Percentiles rank a stretch among this genome's conserved stretches.
These are phyloP conservation scores for Fregetta grallaria DNA, from an alignment of 2,113 vertebrate species.

Conservation along the genomic window DNA sequence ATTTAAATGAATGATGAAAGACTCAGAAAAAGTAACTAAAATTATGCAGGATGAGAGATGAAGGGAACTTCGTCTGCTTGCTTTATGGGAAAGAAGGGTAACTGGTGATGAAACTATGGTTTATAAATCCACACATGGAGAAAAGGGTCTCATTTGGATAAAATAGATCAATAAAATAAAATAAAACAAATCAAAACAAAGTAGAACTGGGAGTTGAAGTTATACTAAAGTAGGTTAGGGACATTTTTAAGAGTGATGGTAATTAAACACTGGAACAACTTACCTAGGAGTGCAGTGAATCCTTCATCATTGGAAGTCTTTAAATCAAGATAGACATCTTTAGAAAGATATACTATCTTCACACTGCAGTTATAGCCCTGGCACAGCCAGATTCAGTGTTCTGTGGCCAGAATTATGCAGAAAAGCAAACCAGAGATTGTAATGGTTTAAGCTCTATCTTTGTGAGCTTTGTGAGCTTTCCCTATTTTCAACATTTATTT, in stretches of 20 bases:
- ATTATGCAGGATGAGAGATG: neutral
- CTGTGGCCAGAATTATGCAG: neutral
- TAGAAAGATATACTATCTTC: constrained; percentile 15
- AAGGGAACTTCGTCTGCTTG: neutral
- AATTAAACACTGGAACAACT: constrained; percentile 22
- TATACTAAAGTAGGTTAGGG: neutral
- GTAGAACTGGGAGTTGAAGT: neutral
- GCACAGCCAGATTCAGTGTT: neutral
- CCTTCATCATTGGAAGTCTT: constrained; percentile 11
- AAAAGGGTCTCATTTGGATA: neutral
- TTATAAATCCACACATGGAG: neutral
- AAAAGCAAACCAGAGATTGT: neutral
- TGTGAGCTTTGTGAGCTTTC: neutral
- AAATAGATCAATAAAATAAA: neutral
- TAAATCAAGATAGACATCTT: constrained; percentile 36
- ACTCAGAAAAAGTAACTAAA: neutral
- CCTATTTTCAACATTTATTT: neutral
- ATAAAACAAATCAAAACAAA: neutral
- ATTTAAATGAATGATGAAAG: neutral
- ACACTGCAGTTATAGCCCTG: neutral
- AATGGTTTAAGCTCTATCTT: neutral
- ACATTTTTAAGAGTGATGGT: neutral
- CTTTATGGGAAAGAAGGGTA: neutral
- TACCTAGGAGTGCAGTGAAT: constrained; percentile 6
- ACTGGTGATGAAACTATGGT: neutral